Evolutionary conservation across 2,888 invertebrate species (phyloP), one percentile per base, ranked within the genome.

Genomic region (Halocaridina rubra): DNA sequence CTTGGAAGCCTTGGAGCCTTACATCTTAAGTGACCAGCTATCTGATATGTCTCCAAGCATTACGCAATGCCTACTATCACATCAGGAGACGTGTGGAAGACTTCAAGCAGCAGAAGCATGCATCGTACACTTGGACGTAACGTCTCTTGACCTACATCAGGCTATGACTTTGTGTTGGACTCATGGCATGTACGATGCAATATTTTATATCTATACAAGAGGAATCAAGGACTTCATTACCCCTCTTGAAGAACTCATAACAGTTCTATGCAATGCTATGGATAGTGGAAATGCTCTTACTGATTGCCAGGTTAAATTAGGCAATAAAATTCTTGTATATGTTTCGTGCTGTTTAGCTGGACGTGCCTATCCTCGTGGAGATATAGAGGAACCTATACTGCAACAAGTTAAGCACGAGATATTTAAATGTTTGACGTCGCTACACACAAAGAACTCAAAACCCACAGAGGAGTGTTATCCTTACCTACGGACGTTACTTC

Each of bases 331-430:
- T 88, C 91, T 97, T 76, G 96, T 97, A 2, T 97, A 97, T 90
- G 93, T 96, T 33, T 96, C 95, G 88, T 96, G 96, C 88, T 97
- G 97, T 90, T 92, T 97, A 88, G 95, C 96, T n/a, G 97, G 96
- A 0, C 92, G 95, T 81, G 95, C 95, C 0, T 97, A 96, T 91
- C 96, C 96, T 0, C 90, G 91, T 76, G 96, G 96, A 0, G 93
- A 94, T 89, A 94, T 96, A 24, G 85, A 76, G 39, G 29, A 64
- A 0, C 46, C 81, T 7, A 76, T 81, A n/a, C 46, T 86, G 24
- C 71, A 79, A 80, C 84, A 84, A 46, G 95, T 95, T 0, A 95
- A 96, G 90, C 93, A 94, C 85, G 95, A 96, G 90, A 93, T 96
- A n/a, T 91, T 95, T 77, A 91, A 94, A 79, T 94, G 94, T 89